phyloP scores from a whole-genome alignment of 2,888 invertebrate species.

The Bhutanitis thaidina region DNA sequence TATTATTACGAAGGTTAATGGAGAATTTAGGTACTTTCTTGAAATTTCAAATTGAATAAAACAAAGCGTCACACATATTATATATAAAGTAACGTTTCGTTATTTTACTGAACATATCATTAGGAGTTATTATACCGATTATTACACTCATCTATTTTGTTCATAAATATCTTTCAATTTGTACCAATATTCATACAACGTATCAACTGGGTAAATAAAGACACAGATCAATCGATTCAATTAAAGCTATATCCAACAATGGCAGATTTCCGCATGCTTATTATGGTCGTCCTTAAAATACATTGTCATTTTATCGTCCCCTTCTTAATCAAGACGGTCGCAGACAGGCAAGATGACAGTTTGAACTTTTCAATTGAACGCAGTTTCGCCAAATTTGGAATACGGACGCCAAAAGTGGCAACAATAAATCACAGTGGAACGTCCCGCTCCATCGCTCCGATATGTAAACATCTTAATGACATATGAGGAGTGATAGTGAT shows the following conservation, averaged over 20 bases:
- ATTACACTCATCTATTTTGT: too few species aligned
- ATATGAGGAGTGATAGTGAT: slow-evolving; percentile 22
- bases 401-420: slow-evolving; percentile 7
- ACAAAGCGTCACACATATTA: too few species aligned
- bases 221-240: slow-evolving; percentile 16
- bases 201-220: slow-evolving; percentile 12
- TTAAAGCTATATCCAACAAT: slow-evolving; percentile 6
- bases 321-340: background rate
- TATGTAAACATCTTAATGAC: slow-evolving; percentile 26
- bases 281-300: slow-evolving; percentile 11
- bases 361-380: slow-evolving; percentile 11
- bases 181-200: background rate
- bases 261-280: slow-evolving; percentile 15
- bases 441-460: slow-evolving; percentile 11
- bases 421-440: slow-evolving; percentile 19
- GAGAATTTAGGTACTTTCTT: too few species aligned
- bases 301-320: slow-evolving; percentile 12
- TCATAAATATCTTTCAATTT: too few species aligned
- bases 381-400: slow-evolving; percentile 9
- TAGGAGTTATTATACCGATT: too few species aligned
- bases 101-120: too few species aligned
- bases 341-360: slow-evolving; percentile 10
- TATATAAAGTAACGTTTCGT: too few species aligned
- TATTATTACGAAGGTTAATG: too few species aligned
- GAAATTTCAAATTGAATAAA: too few species aligned